Conservation (phyloP, 2,797 vertebrate species). For the Antrozous pallidus region DNA sequence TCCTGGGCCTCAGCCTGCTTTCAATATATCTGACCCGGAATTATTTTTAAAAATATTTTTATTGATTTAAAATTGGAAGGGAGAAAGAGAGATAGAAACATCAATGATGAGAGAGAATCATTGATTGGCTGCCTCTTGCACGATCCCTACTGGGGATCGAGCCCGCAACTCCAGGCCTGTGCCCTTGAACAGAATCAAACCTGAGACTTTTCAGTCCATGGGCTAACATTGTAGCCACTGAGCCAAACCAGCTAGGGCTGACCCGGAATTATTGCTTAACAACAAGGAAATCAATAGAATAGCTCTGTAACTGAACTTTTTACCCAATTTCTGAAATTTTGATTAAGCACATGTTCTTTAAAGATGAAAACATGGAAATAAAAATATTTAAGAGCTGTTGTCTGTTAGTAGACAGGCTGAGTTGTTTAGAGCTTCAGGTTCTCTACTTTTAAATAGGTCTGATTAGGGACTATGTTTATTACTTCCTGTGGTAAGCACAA, state of each 20-base stretch:
- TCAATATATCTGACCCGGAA: background rate
- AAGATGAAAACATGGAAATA: background rate
- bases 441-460: background rate
- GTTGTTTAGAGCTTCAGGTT: background rate
- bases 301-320: background rate
- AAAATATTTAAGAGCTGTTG: background rate
- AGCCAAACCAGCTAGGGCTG: too few relatives aligned
- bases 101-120: too few relatives aligned
- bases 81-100: too few relatives aligned
- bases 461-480: background rate
- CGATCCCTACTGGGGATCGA: too few relatives aligned
- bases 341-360: background rate
- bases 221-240: too few relatives aligned
- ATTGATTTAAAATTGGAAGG: too few relatives aligned
- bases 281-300: background rate
- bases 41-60: background rate
- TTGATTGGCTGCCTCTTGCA: too few relatives aligned
- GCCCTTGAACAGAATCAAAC: too few relatives aligned
- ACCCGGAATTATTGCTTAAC: background rate
- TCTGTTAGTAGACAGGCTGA: background rate
- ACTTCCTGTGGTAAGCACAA: background rate
- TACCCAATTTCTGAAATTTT: background rate
- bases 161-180: fast-evolving
- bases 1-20: background rate
- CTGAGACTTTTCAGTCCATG: too few relatives aligned